Conservation (phyloP, 2,888 invertebrate species). For the Camptogramma bilineatum region DNA sequence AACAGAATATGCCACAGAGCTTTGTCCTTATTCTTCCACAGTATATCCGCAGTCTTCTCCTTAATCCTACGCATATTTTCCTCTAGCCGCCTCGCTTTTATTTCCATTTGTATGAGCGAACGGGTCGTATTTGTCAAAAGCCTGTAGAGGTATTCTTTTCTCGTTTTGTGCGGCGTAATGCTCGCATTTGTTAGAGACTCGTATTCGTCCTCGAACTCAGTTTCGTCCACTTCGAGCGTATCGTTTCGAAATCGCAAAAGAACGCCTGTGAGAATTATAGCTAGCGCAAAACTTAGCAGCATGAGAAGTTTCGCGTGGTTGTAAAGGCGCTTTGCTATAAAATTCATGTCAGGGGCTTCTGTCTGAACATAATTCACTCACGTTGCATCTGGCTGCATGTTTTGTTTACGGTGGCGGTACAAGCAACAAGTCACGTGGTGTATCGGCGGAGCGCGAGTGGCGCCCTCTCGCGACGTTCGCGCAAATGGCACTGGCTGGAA, state of each 20-base stretch:
- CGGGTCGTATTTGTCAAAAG: slow-evolving; percentile 84
- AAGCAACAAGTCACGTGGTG: slow-evolving; percentile 80
- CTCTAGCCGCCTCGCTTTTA: slow-evolving; percentile 84
- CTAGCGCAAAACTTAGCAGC: slow-evolving; percentile 69
- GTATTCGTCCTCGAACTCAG: slow-evolving; percentile 62
- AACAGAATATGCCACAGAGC: slow-evolving; percentile 83
- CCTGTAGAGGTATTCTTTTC: slow-evolving; percentile 83
- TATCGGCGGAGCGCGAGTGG: slow-evolving; percentile 59
- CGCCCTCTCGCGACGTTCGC: slow-evolving; percentile 82
- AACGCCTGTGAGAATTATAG: slow-evolving; percentile 67
- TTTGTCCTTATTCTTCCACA: slow-evolving; percentile 85
- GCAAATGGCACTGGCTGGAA: slow-evolving; percentile 77
- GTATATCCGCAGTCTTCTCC: slow-evolving; percentile 84
- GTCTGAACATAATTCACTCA: slow-evolving; percentile 53
- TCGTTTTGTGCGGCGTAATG: slow-evolving; percentile 67
- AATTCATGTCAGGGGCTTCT: slow-evolving; percentile 73
- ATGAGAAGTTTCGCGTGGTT: slow-evolving; percentile 75
- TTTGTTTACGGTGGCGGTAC: slow-evolving; percentile 56
- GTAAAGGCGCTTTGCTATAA: slow-evolving; percentile 70
- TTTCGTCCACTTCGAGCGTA: slow-evolving; percentile 52
- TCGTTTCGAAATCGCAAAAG: slow-evolving; percentile 56
- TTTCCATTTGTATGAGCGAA: slow-evolving; percentile 85
- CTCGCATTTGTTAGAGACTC: slow-evolving; percentile 73
- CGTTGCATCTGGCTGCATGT: slow-evolving; percentile 62
- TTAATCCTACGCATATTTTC: slow-evolving; percentile 86